Evolutionary conservation across 2,113 vertebrate species (phyloP), one percentile per base, ranked within the genome.

Genomic region (Hucho hucho): DNA sequence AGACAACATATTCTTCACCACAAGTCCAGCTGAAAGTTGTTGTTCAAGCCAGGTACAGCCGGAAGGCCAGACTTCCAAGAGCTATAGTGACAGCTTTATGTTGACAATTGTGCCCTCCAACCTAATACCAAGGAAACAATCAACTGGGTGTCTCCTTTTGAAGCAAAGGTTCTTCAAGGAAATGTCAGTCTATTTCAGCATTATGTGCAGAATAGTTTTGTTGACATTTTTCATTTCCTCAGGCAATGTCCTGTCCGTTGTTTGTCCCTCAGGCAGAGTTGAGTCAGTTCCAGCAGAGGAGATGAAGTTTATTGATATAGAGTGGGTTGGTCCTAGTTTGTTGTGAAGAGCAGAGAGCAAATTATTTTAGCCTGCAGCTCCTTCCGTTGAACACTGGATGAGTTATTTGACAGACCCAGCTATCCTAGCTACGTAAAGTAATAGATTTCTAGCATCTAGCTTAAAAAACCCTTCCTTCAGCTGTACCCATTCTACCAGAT

Each of bases 211-310:
- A 11, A 43, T 43, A 43, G 37, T 43, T 43, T 43, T 11, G 37
- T 11, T 43, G 37, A 43, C 37, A 43, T 43, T 43, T 43, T 43
- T 56, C 4, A 56, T 14, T 20, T 56, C 66, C 53, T 12, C 37
- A 1, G 73, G 76, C 13, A 68, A 20, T 26, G 37, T 43, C 37
- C 37, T 43, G 37, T 43, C 9, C 11, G 37, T 43, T 32, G 32
- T 32, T 43, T 43, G 37, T 12, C 9, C 37, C 37, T 43, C 37
- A 46, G 66, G 32, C 66, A 68, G 71, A 68, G 61, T 58, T 28
- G 64, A 71, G 53, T 59, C 58, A 22, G n/a, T 59, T 59, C 67
- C 46, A 74, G 75, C 7, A 69, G 37, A 37, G 64, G 25, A 69
- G 67, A 43, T 32, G 43, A 78, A 59, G 72, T 78, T 64, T 64